Conservation (phyloP, 2,888 invertebrate species). For the Trichacis sp. region DNA sequence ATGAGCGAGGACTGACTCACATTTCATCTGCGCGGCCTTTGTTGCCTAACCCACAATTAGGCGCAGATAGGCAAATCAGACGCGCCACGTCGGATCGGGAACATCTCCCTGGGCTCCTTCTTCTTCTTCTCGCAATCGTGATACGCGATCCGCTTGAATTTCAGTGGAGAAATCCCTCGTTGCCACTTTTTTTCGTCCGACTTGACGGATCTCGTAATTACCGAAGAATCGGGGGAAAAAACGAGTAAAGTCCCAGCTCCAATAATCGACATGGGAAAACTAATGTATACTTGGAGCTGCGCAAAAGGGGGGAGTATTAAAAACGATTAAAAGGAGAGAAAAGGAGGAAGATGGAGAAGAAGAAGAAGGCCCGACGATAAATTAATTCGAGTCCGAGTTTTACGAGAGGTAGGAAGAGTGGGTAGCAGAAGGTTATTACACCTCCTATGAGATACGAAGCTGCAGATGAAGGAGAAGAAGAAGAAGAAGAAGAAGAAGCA, state of each 20-base stretch:
- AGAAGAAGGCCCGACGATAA: constrained; percentile 10
- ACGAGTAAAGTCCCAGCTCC: too few relatives aligned
- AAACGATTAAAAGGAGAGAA: neutral
- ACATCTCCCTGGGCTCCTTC: constrained; percentile 27
- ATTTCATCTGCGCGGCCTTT: constrained; percentile 31
- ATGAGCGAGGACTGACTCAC: constrained; percentile 44
- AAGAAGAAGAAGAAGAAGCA: neutral
- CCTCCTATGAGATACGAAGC: constrained; percentile 20
- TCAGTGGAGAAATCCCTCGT: too few relatives aligned
- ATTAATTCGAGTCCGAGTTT: constrained; percentile 25
- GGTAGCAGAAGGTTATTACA: constrained; percentile 32
- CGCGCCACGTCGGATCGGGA: constrained; percentile 30
- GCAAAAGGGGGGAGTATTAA: too few relatives aligned
- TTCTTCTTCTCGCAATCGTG: neutral
- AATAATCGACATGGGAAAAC: too few relatives aligned
- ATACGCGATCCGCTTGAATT: neutral
- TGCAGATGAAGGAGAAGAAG: constrained; percentile 21
- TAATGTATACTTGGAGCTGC: too few relatives aligned
- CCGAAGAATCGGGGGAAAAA: too few relatives aligned
- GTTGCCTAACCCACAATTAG: constrained; percentile 45
- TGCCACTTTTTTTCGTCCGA: constrained; percentile 7
- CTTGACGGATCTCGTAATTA: neutral
- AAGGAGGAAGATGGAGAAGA: constrained; percentile 2
- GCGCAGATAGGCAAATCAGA: constrained; percentile 42
- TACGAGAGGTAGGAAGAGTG: constrained; percentile 19